Evolutionary conservation across 2,888 invertebrate species (phyloP), one percentile per base, ranked within the genome.

Genomic region (Drosophila quasianomalipes): DNA sequence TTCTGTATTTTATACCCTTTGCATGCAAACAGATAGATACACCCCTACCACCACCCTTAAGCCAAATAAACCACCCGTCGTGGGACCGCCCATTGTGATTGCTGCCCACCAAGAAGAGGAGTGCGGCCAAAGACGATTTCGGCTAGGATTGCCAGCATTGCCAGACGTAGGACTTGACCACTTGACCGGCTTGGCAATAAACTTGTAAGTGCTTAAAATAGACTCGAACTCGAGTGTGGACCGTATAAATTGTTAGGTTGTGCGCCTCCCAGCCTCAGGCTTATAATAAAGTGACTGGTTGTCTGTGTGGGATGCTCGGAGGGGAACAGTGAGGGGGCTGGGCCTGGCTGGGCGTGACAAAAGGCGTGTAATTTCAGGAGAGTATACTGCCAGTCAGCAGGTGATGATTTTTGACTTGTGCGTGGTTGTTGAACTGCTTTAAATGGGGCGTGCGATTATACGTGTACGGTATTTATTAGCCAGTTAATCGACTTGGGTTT

Each of bases 151-250:
- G 58, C 55, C 39, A 44, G 54, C 16, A 44, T n/a, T n/a, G 44
- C 37, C 37, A 33, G 30, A 54, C 31, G 35, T 28, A 33, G 60
- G 53, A 22, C n/a, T 60, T 64, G 54, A 33, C 67, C 77, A 58
- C 78, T 86, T 84, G 87, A 82, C 85, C 84, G 74, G 52, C 64
- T 16, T 49, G 62, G 52, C 70, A 81, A 89, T 86, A 73, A 85
- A 86, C 68, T 75, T 83, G 82, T 83, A 82, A 86, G 74, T 81
- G 85, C 85, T 60, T 68, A 74, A 89, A 86, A 83, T 89, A 85
- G 84, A 82, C 76, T 59, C 58, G 30, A 72, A 65, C 59, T 49
- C 54, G 67, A 71, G 69, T 35, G 58, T 16, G 44, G 14, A 39
- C 33, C n/a, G 67, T 57, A 44, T 57, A 63, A 78, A 66, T 76